Evolutionary conservation across 2,113 vertebrate genomes (phyloP).

Genomic region (Haemorhous mexicanus): DNA sequence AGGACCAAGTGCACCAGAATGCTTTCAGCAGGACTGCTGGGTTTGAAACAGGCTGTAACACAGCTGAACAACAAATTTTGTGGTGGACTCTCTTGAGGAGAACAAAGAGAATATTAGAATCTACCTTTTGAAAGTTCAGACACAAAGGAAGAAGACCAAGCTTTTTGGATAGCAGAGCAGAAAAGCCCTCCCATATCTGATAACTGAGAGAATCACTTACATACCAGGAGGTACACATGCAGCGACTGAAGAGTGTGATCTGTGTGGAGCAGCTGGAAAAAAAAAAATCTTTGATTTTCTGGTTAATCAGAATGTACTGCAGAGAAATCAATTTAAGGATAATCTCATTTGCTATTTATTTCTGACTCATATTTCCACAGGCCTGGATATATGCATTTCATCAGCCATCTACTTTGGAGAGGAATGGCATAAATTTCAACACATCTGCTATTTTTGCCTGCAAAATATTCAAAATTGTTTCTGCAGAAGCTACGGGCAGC

Average conservation of each 20-base stretch:
- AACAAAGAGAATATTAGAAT: background rate
- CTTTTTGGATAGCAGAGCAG: background rate
- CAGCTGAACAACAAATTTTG: background rate
- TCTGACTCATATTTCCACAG: slow-evolving; percentile 29
- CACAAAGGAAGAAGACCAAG: background rate
- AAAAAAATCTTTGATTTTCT: slow-evolving; percentile 18
- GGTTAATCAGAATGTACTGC: slow-evolving; percentile 38
- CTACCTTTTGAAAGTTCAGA: background rate
- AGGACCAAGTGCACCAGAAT: background rate
- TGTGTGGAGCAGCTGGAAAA: background rate
- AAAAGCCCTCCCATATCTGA: background rate
- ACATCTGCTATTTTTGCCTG: slow-evolving; percentile 39
- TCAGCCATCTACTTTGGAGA: slow-evolving; percentile 38
- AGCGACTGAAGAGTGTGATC: slow-evolving; percentile 1
- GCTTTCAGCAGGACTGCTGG: background rate
- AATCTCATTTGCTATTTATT: slow-evolving; percentile 56
- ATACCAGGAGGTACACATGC: background rate
- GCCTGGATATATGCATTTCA: slow-evolving; percentile 45
- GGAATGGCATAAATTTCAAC: slow-evolving; percentile 48
- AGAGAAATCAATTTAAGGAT: slow-evolving; percentile 53
- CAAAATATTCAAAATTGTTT: slow-evolving; percentile 54
- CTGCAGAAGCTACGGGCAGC: slow-evolving; percentile 26
- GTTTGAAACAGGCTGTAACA: background rate
- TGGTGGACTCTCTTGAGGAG: background rate
- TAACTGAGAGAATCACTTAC: background rate